Evolutionary conservation across 1,140 invertebrate genomes (phyloP), one percentile per base, ranked within the genome.

Genomic region (Mylabris phalerata): DNA sequence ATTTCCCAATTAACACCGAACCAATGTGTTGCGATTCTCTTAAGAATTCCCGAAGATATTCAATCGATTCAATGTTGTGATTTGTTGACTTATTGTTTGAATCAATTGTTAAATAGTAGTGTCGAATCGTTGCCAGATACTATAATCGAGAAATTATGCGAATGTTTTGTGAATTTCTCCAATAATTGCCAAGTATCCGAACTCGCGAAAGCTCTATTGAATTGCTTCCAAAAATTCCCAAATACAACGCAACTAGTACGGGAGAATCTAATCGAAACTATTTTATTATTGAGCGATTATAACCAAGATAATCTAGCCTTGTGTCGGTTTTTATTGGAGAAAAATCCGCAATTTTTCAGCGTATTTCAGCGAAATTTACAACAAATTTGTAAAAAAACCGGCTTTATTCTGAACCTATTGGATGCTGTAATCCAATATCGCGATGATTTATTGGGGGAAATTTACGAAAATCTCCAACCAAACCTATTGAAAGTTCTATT

Each of bases 201-300:
- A 10, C 6, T 63, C 7, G 59, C 56, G 7, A 51, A 19, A 38
- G 51, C 45, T 48, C 39, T 67, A 45, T 48, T 50, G 39, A 64
- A 73, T 50, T 86, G 83, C 70, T 75, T 88, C 26, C 62, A 75
- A 41, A 75, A 72, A 39, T 84, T 81, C 73, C 80, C 84, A 52
- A 77, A 82, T 59, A 75, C 77, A 56, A 74, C 82, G 65, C 24
- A 70, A 77, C 19, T 19, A 19, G 19, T 19, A 19, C 19, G 19
- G 19, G 19, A 2, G 19, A 19, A 19, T 6, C 67, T 81, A 11
- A 84, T 83, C 61, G 68, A 71, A 50, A 70, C 66, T 57, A 78
- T 78, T 43, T 72, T 78, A 48, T 44, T 67, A 42, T 13, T 62
- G 10, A 25, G 46, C 6, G 64, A 68, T 40, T 62, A 60, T 43